Conservation (phyloP, 2,113 vertebrate genomes). For the Siphamia tubifer region DNA sequence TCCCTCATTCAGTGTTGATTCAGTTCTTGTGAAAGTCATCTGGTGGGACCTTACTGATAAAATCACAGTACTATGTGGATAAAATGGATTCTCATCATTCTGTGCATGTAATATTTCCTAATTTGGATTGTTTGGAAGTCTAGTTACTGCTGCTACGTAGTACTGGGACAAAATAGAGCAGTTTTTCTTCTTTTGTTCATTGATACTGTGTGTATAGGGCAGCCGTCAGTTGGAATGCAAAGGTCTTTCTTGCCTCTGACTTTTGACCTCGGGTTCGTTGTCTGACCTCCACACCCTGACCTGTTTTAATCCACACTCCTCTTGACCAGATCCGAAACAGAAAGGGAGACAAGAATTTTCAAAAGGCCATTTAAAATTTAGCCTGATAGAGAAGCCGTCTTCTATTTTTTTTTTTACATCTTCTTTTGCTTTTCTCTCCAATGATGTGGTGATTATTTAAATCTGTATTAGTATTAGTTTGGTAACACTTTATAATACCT, state of each 20-base stretch:
- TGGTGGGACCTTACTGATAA: conserved; percentile 22
- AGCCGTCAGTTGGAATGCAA: conserved; percentile 72
- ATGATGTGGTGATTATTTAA: no score
- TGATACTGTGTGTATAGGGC: conserved; percentile 19
- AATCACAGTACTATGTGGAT: conserved; percentile 20
- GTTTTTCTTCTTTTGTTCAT: background rate
- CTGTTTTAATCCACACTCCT: conserved; percentile 70
- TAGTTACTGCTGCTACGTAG: background rate
- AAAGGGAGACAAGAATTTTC: background rate
- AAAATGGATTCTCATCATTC: conserved; percentile 19
- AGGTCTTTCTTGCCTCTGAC: conserved; percentile 71
- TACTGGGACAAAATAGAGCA: conserved; percentile 22
- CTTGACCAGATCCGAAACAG: conserved; percentile 54
- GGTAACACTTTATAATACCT: no score
- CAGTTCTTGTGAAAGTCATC: background rate
- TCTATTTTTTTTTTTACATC: no score
- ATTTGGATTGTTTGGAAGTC: conserved; percentile 31
- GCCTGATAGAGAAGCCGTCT: no score
- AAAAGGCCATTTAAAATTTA: no score
- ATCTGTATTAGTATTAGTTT: no score
- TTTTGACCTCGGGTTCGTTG: conserved; percentile 66
- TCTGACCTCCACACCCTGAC: conserved; percentile 70
- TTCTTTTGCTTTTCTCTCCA: no score
- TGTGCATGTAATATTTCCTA: conserved; percentile 19
- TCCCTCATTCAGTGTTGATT: conserved; percentile 44